These are phyloP conservation scores for Tangara arthus DNA, from an alignment of 2,797 vertebrate species.

Conservation along the genomic window DNA sequence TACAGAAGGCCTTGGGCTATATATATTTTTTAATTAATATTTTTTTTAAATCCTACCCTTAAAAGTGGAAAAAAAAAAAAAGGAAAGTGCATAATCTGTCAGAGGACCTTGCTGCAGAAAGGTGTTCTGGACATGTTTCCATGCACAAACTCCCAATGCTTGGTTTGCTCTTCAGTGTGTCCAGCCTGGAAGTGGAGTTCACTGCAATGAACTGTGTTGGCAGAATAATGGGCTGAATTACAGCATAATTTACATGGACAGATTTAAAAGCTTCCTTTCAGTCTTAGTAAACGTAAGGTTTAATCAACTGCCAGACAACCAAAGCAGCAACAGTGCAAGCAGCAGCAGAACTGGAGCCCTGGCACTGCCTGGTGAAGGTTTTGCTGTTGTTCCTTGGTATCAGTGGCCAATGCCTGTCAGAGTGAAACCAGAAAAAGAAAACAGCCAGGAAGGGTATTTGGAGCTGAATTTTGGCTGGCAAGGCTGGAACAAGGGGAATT, in stretches of 20 bases:
- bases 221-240: not conserved
- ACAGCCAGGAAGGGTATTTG: not conserved
- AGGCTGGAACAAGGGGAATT: not conserved
- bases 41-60: not conserved
- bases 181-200: not conserved
- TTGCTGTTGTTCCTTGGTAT: not conserved
- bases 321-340: not conserved
- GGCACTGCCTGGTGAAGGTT: not conserved
- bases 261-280: not conserved
- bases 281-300: not conserved
- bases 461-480: not conserved
- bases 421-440: not conserved
- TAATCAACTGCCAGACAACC: not conserved
- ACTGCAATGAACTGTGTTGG: not conserved
- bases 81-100: accelerated
- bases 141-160: not conserved
- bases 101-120: not conserved
- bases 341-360: not conserved
- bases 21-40: not conserved
- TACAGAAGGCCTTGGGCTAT: not conserved
- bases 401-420: not conserved
- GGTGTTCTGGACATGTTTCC: not conserved
- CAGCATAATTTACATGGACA: not conserved
- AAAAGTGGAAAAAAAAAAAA: not conserved
- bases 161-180: not conserved